Conservation (phyloP, 2,797 vertebrate genomes). For the Ctenopoma kingsleyae region DNA sequence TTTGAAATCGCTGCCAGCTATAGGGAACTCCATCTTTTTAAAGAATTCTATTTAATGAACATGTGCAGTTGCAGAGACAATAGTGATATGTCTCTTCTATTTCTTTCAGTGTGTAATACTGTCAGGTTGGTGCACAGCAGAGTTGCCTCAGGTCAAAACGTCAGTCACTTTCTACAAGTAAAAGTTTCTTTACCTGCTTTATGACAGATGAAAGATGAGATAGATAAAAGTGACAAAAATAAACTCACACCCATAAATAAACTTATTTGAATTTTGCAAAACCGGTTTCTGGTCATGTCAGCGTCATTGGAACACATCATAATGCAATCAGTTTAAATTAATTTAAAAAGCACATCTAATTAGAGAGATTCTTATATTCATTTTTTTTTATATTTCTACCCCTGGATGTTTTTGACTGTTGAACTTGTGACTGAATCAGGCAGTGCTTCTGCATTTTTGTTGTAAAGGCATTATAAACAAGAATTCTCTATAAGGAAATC, state of each 20-base stretch:
- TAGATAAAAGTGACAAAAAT: conserved; percentile 14
- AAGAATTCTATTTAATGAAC: not conserved
- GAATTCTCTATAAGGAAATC: not conserved
- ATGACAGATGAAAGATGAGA: conserved; percentile 2
- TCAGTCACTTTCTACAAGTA: conserved; percentile 2
- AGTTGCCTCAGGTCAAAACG: not conserved
- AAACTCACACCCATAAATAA: conserved; percentile 2
- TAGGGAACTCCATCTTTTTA: not conserved
- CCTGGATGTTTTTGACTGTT: not conserved
- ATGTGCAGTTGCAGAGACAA: not conserved
- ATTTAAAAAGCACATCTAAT: not conserved
- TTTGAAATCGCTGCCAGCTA: not conserved
- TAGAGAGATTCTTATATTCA: too few relatives aligned
- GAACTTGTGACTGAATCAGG: not conserved
- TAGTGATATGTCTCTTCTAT: not conserved
- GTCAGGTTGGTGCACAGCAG: not conserved
- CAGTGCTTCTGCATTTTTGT: not conserved
- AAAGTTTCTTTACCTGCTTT: conserved; percentile 9
- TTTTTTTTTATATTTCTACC: too few relatives aligned
- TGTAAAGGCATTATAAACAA: too few relatives aligned
- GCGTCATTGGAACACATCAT: not conserved
- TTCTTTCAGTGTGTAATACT: not conserved
- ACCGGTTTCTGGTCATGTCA: conserved; percentile 3
- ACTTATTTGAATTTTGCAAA: not conserved
- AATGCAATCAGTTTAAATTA: not conserved